Evolutionary conservation across 2,797 vertebrate genomes (phyloP).

Genomic region (Pelochelys cantorii): DNA sequence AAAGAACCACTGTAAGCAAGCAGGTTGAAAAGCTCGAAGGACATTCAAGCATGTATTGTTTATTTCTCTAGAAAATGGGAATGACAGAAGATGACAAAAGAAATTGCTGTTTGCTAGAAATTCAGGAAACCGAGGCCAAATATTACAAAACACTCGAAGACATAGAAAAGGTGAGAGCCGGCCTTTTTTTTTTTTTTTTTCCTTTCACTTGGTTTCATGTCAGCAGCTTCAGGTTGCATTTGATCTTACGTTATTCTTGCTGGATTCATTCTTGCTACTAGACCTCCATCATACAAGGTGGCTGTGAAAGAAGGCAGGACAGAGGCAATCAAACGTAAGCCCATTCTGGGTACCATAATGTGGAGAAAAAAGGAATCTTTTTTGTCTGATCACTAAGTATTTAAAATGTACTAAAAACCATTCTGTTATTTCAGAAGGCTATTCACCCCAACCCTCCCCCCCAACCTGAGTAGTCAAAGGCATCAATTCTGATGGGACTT

Average conservation of each 20-base stretch:
- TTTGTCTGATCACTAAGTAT: neutral
- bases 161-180: constrained; percentile 88
- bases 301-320: neutral
- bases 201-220: rapidly evolving
- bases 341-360: neutral
- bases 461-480: neutral
- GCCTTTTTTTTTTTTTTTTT: neutral
- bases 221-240: neutral
- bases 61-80: constrained; percentile 91
- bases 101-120: constrained; percentile 96
- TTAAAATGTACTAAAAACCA: neutral
- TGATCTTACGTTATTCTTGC: rapidly evolving
- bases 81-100: constrained; percentile 99
- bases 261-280: rapidly evolving
- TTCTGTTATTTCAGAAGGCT: neutral
- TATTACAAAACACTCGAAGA: constrained; percentile 98
- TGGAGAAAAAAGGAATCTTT: neutral
- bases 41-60: rapidly evolving
- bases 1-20: neutral
- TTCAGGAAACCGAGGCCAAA: constrained; percentile 96
- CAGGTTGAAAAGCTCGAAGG: neutral
- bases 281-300: neutral
- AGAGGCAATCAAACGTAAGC: neutral
- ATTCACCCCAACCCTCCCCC: too few species aligned
- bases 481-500: neutral